Percentiles rank a stretch among this genome's conserved stretches.
Evolutionary conservation across 2,113 vertebrate genomes (phyloP).

Genomic region (Phrynocephalus versicolor): DNA sequence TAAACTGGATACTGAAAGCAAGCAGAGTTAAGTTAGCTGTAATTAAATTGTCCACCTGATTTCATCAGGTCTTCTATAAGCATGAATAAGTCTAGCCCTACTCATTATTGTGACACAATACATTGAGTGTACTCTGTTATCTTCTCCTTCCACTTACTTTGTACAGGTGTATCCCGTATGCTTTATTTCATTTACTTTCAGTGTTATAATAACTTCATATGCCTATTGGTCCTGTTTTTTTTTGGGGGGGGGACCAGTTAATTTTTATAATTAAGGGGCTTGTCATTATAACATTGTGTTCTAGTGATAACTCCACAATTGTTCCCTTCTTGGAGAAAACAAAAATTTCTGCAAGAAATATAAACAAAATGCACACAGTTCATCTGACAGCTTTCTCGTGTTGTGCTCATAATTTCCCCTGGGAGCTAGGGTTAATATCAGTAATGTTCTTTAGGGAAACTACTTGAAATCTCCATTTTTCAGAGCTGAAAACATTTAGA

Average conservation of each 20-base stretch:
- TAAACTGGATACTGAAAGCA: not conserved
- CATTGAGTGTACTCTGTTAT: too few species aligned
- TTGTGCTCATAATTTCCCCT: constrained; percentile 3
- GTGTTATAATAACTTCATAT: not conserved
- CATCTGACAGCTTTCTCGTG: constrained; percentile 5
- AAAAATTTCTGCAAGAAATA: not conserved
- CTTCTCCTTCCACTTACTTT: not conserved
- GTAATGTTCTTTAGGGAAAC: not conserved
- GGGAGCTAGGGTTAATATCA: not conserved
- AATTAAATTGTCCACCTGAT: not conserved
- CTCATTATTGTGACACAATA: not conserved
- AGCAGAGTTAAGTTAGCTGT: not conserved
- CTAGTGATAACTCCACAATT: not conserved
- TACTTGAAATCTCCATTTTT: not conserved
- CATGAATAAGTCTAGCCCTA: not conserved
- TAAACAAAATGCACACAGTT: not conserved
- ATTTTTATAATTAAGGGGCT: constrained; percentile 33
- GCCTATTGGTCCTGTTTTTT: not conserved
- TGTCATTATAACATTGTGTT: not conserved
- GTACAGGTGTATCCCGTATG: not conserved
- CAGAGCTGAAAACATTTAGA: not conserved
- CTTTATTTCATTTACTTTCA: not conserved
- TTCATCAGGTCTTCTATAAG: not conserved
- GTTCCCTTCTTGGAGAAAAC: not conserved
- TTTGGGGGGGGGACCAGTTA: not conserved